Evolutionary conservation across 2,888 invertebrate genomes (phyloP).

Genomic region (Arge pagana): DNA sequence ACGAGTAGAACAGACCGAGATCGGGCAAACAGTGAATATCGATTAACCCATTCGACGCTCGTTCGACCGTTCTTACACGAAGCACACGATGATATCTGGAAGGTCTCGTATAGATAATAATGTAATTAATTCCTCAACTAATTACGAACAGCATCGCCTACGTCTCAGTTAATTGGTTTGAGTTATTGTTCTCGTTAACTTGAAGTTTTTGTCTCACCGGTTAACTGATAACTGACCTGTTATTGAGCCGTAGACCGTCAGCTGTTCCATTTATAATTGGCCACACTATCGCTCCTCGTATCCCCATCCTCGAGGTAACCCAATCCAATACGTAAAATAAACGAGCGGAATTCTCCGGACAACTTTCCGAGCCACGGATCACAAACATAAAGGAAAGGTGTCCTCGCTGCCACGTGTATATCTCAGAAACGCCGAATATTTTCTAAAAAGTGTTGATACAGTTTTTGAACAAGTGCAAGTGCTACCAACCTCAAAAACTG

Average conservation of each 20-base stretch:
- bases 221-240: constrained; percentile 17
- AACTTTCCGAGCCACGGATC: no score
- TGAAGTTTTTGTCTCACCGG: constrained; percentile 21
- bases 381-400: no score
- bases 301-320: background rate
- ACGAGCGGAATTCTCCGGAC: no score
- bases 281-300: constrained; percentile 6
- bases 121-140: constrained; percentile 53
- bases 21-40: no score
- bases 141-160: constrained; percentile 45
- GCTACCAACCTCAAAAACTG: no score
- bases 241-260: background rate
- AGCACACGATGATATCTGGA: background rate
- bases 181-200: constrained; percentile 41
- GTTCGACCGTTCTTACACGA: constrained; percentile 21
- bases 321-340: constrained; percentile 9
- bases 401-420: no score
- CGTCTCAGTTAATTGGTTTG: constrained; percentile 50
- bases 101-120: constrained; percentile 45
- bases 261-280: constrained; percentile 19
- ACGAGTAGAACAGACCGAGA: no score
- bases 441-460: no score
- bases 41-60: no score
- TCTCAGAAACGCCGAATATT: no score
- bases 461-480: no score